Evolutionary conservation across 2,797 vertebrate genomes (phyloP), one percentile per base, ranked within the genome.

Genomic region (Sciaenops ocellatus): DNA sequence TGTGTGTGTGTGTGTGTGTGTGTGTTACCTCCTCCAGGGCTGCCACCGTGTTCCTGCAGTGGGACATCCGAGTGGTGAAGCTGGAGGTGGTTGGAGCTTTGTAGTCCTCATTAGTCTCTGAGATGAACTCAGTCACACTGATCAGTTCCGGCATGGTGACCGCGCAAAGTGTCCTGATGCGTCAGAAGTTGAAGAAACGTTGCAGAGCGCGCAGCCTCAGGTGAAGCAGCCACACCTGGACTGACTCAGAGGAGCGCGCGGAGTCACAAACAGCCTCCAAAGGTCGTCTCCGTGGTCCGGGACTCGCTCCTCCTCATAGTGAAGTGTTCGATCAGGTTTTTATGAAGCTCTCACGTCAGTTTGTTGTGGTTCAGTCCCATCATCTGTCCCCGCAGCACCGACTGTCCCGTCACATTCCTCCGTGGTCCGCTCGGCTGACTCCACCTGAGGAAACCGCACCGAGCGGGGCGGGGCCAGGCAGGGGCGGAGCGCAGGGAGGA

Each of bases 81-180:
- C 94, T 98, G 84, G 98, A 99, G 41, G 98, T 97, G 81, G 98
- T 98, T 20, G 98, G 98, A 41, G 98, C 96, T 94, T 97, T 97
- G 92, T 98, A 98, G 95, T 99, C 98, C 92, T 98, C 98, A 89
- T 95, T 96, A 64, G 97, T 98, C 92, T 98, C 97, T 28, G 94
- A 81, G 78, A 99, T 95, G 83, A 99, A 99, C 91, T 98, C 98
- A 61, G 93, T 93, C 59, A 98, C 97, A 70, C 94, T 95, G 93
- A 99, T 96, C 79, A 95, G 91, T 80, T 97, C 97, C 92, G 97
- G 97, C 97, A 98, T 98, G 87, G 84, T 85, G 84, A 79, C 4
- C 50, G 4, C 18, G 8, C 55, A 24, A 6, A 50, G 22, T 12
- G 15, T 34, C 71, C 22, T 0, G 18, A 17, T 2, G 20, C 7